Evolutionary conservation across 1,140 invertebrate species (phyloP), one percentile per base, ranked within the genome.

Genomic region (Lasioglossum albipes): DNA sequence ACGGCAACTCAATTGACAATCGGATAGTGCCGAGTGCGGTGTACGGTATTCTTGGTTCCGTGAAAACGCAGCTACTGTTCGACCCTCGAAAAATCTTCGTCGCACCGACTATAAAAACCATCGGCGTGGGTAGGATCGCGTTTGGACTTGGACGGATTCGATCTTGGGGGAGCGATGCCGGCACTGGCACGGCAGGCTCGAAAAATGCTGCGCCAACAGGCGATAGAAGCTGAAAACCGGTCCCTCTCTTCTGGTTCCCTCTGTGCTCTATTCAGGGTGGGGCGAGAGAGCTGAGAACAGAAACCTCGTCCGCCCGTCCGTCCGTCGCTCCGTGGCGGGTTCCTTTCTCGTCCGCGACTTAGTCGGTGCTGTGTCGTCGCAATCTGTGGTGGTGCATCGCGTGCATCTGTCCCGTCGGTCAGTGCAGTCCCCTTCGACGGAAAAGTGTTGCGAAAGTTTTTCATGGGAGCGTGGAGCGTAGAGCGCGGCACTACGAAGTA

Each of bases 1-100:
- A 1, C 45, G 45, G 89, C 89, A 88, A 77, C 85, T 66, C 22
- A 61, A 65, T 66, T 77, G 82, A 72, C 69, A 59, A 59, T 59
- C 20, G 57, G 52, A 73, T 67, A 72, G 61, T 62, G 10, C 41
- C 61, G 59, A 16, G 16, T 10, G 54, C 64, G 59, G 13, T 36
- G 20, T n/a, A 2, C 5, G 18, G 42, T 49, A 31, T 2, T 31
- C n/a, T 42, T 18, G 62, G 42, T 45, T 45, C 7, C 12, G 12
- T 36, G 42, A 57, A 61, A 66, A 45, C 41, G 62, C 64, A 52
- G 22, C 52, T 13, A 2, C 0, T 41, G 5, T 22, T 3, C 3
- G 36, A 36, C 2, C 36, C 36, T 36, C 36, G 36, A 5, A 2
- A 36, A 36, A 36, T 36, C 36, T 5, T 36, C 5, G 5, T 36